phyloP scores from a whole-genome alignment of 2,888 invertebrate species.

The Orchesellides sinensis region DNA sequence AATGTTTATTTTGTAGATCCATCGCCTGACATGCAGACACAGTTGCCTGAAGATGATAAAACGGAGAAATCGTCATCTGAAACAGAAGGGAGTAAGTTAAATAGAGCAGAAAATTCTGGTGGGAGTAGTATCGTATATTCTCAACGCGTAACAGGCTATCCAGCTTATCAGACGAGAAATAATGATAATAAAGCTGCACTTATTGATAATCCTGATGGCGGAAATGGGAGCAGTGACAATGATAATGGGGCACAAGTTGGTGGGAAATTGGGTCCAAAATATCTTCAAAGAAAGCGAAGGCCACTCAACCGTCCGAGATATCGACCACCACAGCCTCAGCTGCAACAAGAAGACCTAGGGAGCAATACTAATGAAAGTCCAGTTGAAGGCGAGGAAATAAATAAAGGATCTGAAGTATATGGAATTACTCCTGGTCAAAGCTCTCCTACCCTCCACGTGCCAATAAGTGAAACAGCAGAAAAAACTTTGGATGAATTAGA shows the following conservation, averaged over 20 bases:
- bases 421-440: constrained; percentile 19
- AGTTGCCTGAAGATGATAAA: not conserved
- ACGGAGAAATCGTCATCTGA: not conserved
- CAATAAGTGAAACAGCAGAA: not conserved
- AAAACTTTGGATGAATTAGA: constrained; percentile 21
- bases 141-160: not conserved
- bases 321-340: constrained; percentile 16
- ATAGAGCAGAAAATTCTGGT: not conserved
- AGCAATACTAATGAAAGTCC: not conserved
- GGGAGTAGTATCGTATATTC: not conserved
- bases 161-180: not conserved
- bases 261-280: not conserved
- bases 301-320: constrained; percentile 38
- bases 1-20: too few species aligned
- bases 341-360: constrained; percentile 7
- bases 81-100: not conserved
- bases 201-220: not conserved
- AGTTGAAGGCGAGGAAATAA: not conserved
- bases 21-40: too few species aligned
- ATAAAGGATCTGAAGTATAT: not conserved
- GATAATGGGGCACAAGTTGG: not conserved
- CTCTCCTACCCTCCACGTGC: constrained; percentile 35
- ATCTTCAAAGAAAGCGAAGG: constrained; percentile 8
- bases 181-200: not conserved
- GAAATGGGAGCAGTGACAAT: not conserved